Evolutionary conservation across 2,888 invertebrate genomes (phyloP), one percentile per base, ranked within the genome.

Genomic region (Smittia sp.): DNA sequence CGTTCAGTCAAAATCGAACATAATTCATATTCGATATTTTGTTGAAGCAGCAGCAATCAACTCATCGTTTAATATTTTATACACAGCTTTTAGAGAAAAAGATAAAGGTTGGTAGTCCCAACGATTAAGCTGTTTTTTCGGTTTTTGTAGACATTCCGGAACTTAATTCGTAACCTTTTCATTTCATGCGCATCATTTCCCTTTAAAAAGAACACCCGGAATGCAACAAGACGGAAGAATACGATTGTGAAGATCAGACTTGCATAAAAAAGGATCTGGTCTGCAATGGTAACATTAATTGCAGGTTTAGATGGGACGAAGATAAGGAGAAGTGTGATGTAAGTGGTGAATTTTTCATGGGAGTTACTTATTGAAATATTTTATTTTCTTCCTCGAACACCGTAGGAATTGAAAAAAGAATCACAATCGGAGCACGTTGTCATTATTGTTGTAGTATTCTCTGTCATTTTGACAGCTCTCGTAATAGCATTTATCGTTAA

Each of bases 401-500:
- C 39, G 24, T 66, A n/a, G n/a, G n/a, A n/a, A n/a, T n/a, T n/a
- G 32, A 9, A 32, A 32, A 32, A 32, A 9, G 32, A 32, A 32
- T 32, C 32, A 3, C 85, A 85, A 76, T 86, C 88, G 9, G 88
- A 89, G 76, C 91, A 94, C 80, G 92, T 95, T 79, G 84, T 92
- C 80, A 91, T 94, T 78, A 95, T 96, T 76, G 87, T 96, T 79
- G 88, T 94, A 27, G 91, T 96, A 74, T 95, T 95, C 81, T 91
- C 92, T 22, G 83, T 94, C 74, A 93, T 96, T 76, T 86, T 96
- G 73, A 89, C 91, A 54, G 93, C 94, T 27, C 93, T 96, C 91
- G 91, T 92, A 79, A 88, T 92, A 79, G 92, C 94, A 54, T 93
- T 95, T 82, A 86, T 94, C 76, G 92, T 92, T 83, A 94, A 94